Evolutionary conservation across 2,113 vertebrate genomes (phyloP).

Genomic region (Tragelaphus buxtoni): DNA sequence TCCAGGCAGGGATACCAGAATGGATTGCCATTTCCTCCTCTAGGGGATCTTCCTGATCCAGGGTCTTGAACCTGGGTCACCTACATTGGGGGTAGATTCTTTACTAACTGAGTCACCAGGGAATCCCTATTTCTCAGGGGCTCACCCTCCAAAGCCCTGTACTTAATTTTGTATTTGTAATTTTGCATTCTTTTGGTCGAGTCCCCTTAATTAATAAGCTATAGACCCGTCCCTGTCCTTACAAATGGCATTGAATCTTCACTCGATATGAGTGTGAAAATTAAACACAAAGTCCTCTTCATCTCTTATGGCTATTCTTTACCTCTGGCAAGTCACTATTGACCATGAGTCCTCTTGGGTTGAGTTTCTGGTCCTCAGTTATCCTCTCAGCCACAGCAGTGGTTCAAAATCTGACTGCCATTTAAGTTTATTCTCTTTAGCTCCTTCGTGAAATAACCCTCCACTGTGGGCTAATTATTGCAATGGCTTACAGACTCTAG

Average conservation of each 20-base stretch:
- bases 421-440: neutral
- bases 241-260: neutral
- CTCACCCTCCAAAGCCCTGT: neutral
- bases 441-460: neutral
- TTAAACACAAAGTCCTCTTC: neutral
- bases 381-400: neutral
- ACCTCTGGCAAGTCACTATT: neutral
- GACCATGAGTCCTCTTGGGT: neutral
- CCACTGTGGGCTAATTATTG: neutral
- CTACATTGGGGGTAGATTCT: neutral
- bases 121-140: neutral
- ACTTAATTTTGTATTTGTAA: neutral
- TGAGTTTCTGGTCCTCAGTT: neutral
- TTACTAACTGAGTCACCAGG: neutral
- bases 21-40: neutral
- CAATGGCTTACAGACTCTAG: neutral
- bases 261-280: neutral
- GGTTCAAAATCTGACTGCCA: neutral
- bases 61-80: neutral
- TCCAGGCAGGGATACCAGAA: neutral
- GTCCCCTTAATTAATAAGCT: neutral
- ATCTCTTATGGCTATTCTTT: neutral
- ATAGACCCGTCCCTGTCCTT: accelerated
- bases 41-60: neutral
- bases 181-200: neutral